Evolutionary conservation across 2,113 vertebrate species (phyloP), one percentile per base, ranked within the genome.

Genomic region (Oryctolagus cuniculus): DNA sequence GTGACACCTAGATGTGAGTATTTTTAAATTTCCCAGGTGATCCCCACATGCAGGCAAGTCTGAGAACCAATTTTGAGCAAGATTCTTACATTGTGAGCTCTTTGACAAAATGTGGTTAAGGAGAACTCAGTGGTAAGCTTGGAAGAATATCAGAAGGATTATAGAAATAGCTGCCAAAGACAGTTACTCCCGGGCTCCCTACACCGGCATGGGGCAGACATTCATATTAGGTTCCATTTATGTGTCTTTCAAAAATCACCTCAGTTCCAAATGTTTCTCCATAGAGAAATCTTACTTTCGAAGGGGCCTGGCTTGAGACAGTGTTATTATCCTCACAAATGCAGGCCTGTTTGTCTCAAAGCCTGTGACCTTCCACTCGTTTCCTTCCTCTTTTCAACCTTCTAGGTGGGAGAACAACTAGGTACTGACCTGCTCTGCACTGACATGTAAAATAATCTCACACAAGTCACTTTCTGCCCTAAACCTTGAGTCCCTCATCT

Each of bases 61-160:
- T 81, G n/a, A 79, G n/a, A 31, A 58, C 7, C 17, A 83, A 0
- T 51, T 82, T 73, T 44, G 13, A 94, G 34, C 25, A 36, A 80
- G 24, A 74, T 74, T 34, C 10, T 84, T 61, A 22, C 13, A 17
- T 49, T 73, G 19, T 74, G 38, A 86, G 22, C 31, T 79, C 34
- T 38, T 49, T 25, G 58, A 93, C 25, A 63, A 73, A 44, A 38
- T 2, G 44, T n/a, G 36, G 9, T 34, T 19, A 75, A 82, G 21
- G 22, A 63, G 29, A 6, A 64, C n/a, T 82, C 34, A 10, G 1
- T 6, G 10, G 13, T 74, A 21, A 0, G 0, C 24, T 61, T 1
- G 53, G 17, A n/a, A 84, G 34, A 70, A 19, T 5, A 0, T 22
- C 17, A 77, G 13, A 58, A 58, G 1, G 1, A 16, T 12, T 69